Evolutionary conservation across 2,888 invertebrate species (phyloP), one percentile per base, ranked within the genome.

Genomic region (Cerceris ruficornis): DNA sequence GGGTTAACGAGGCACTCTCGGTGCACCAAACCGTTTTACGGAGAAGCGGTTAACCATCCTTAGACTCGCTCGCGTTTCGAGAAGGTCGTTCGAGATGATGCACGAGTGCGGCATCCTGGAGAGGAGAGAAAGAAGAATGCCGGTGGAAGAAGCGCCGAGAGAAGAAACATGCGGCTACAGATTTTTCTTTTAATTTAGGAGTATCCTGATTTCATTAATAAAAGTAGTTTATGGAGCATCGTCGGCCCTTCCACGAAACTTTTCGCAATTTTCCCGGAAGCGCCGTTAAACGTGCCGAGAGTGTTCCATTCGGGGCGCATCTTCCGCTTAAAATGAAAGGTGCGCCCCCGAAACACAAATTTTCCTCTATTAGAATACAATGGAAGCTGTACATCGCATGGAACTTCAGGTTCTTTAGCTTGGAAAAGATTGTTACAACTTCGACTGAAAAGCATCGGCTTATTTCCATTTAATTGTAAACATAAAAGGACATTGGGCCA

Each of bases 1-100:
- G 80, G 80, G 80, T 80, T 80, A 80, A 80, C 80, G 78, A 80
- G 80, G 76, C 81, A 77, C 80, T 81, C 81, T 70, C 73, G 76
- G 78, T 75, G 73, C 76, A 62, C 72, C 70, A 75, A 76, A 70
- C 76, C 81, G 80, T 81, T 81, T 80, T 74, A 74, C 80, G 76
- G 72, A 58, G 76, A 73, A 72, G 76, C 73, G 81, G 81, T 80
- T 81, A 77, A 80, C 77, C 80, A 74, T 73, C 74, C 74, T 80
- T 72, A 65, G 77, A 61, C 71, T 72, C 41, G 67, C 57, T 65
- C 65, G 71, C 75, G 70, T 68, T 74, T 80, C 69, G 49, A 66
- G 75, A 72, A 79, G 72, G 61, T 69, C 71, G 75, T 76, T 70
- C 62, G 67, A 69, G 61, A 67, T 71, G 77, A 80, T 73, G 64